Evolutionary conservation across 1,140 invertebrate species (phyloP).

Genomic region (Liolophura sinensis): DNA sequence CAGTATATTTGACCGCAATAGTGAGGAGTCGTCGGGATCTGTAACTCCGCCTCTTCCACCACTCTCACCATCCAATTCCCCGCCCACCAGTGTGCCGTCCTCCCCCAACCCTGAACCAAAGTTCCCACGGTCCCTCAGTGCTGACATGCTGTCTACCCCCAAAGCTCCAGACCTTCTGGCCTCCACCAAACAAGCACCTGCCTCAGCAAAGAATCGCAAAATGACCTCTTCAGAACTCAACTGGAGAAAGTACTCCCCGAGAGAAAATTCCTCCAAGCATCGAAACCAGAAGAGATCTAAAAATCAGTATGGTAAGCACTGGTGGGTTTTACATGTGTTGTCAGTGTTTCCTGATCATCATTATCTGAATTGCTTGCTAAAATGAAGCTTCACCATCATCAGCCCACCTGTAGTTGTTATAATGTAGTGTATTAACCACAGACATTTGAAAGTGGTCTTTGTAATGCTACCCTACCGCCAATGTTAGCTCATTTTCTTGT

Average conservation of each 20-base stretch:
- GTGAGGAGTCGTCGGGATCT: constrained; percentile 26
- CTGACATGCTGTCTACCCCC: constrained; percentile 20
- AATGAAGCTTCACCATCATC: no score
- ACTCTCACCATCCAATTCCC: constrained; percentile 26
- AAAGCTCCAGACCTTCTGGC: constrained; percentile 28
- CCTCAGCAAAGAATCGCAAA: no score
- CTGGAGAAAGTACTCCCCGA: neutral
- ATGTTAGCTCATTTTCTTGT: no score
- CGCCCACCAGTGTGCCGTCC: constrained; percentile 15
- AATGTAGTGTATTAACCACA: no score
- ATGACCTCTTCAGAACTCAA: no score
- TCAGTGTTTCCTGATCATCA: neutral
- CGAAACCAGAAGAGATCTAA: constrained; percentile 13
- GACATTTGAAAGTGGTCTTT: no score
- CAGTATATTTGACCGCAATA: constrained; percentile 25
- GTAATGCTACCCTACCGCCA: no score
- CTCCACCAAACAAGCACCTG: constrained; percentile 9
- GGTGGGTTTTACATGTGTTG: neutral
- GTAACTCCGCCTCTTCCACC: constrained; percentile 38
- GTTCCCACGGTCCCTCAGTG: constrained; percentile 24
- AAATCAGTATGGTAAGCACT: constrained; percentile 3
- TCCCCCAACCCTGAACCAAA: constrained; percentile 14
- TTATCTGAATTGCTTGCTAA: neutral
- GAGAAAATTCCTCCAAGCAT: constrained; percentile 11
- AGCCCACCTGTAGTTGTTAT: no score